These are phyloP conservation scores for Zygaena filipendulae DNA, from an alignment of 2,888 invertebrate species.

Conservation along the genomic window DNA sequence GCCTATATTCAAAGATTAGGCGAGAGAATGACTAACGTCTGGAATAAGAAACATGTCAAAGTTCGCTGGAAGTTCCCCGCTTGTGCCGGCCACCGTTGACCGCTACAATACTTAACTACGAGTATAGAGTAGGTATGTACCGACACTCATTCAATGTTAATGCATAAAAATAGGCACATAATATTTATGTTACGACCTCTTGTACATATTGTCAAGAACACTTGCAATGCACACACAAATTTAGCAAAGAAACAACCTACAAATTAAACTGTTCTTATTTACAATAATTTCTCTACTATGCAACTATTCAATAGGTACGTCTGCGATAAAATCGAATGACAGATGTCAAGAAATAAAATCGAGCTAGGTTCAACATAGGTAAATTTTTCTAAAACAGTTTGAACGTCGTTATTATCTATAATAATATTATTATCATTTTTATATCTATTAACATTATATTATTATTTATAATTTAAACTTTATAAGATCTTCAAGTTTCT, in stretches of 20 bases:
- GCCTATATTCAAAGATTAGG: slow-evolving; percentile 60
- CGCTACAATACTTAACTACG: too few species aligned
- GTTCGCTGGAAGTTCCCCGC: slow-evolving; percentile 21
- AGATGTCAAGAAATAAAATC: slow-evolving; percentile 47
- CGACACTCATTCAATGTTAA: too few species aligned
- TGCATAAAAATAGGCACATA: too few species aligned
- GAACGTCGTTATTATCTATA: slow-evolving; percentile 56
- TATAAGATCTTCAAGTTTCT: slow-evolving; percentile 61
- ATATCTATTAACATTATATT: slow-evolving; percentile 65
- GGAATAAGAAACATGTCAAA: slow-evolving; percentile 34
- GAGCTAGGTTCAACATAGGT: slow-evolving; percentile 61
- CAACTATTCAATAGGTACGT: slow-evolving; percentile 44
- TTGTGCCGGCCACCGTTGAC: too few species aligned
- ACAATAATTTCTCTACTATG: slow-evolving; percentile 44
- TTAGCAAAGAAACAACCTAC: slow-evolving; percentile 46
- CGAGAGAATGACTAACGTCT: slow-evolving; percentile 57
- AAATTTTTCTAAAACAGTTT: slow-evolving; percentile 67
- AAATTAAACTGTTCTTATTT: slow-evolving; percentile 49
- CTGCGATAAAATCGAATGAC: slow-evolving; percentile 46
- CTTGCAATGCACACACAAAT: slow-evolving; percentile 47
- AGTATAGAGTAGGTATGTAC: too few species aligned
- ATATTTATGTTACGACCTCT: too few species aligned
- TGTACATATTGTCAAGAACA: too few species aligned
- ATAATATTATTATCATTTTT: slow-evolving; percentile 56
- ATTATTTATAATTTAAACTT: too few species aligned